Conservation (phyloP, 2,888 invertebrate genomes). For the Pardosa pseudoannulata region DNA sequence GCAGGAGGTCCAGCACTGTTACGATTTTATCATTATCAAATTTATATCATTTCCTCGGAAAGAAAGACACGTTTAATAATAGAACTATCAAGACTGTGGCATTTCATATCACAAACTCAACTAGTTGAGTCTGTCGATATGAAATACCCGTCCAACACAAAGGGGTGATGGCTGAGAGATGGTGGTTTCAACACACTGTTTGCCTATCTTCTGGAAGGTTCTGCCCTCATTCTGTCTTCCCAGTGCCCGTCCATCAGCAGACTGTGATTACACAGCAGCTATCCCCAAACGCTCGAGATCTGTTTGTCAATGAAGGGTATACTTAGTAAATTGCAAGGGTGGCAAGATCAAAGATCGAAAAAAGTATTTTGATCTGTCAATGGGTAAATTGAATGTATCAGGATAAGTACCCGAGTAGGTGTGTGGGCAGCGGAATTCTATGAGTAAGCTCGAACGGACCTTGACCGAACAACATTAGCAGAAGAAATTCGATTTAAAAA, state of each 20-base stretch:
- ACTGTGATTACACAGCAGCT: slow-evolving; percentile 11
- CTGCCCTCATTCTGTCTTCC: slow-evolving; percentile 22
- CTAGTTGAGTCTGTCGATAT: no score
- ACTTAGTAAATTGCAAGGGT: slow-evolving; percentile 26
- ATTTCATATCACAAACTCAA: no score
- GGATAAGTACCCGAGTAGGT: neutral
- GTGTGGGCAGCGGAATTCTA: no score
- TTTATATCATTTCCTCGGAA: no score
- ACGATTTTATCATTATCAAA: no score
- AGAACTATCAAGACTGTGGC: no score
- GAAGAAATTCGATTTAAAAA: neutral
- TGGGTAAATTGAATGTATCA: neutral
- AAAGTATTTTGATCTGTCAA: neutral
- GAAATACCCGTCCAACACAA: no score
- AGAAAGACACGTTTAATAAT: no score
- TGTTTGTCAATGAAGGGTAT: slow-evolving; percentile 10
- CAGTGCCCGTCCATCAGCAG: neutral
- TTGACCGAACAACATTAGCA: slow-evolving; percentile 11
- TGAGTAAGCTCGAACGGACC: neutral
- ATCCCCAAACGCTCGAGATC: neutral
- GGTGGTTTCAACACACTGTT: no score
- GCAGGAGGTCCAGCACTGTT: no score
- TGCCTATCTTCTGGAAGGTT: neutral
- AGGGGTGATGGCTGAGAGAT: no score
- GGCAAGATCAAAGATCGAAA: no score